phyloP scores from a whole-genome alignment of 2,113 vertebrate genomes.

The Mohoua ochrocephala region DNA sequence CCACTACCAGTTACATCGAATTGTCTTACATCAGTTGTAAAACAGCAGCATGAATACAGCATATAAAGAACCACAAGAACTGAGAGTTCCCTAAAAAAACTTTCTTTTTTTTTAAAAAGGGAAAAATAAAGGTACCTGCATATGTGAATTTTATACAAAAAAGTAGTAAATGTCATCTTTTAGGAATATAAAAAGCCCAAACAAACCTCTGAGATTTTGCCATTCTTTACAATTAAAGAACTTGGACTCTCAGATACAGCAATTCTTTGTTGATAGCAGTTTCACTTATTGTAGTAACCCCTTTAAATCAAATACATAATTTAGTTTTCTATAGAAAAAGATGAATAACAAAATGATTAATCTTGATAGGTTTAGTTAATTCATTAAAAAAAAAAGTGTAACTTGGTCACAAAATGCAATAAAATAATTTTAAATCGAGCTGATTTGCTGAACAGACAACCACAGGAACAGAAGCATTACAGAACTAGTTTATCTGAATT shows the following conservation, averaged over 20 bases:
- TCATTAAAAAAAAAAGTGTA: not conserved
- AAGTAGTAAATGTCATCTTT: not conserved
- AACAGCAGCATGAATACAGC: not conserved
- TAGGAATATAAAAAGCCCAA: not conserved
- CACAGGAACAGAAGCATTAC: not conserved
- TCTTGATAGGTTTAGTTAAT: not conserved
- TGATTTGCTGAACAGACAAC: not conserved
- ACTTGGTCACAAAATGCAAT: not conserved
- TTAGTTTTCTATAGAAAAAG: not conserved
- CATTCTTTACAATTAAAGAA: not conserved
- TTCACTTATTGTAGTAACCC: not conserved
- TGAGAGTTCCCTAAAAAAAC: not conserved
- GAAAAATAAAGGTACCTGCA: accelerated
- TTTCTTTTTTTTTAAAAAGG: accelerated
- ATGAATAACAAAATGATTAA: not conserved
- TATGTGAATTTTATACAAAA: not conserved
- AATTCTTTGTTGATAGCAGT: not conserved
- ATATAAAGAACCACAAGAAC: not conserved
- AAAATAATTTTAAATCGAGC: not conserved
- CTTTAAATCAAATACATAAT: not conserved
- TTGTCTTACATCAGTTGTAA: not conserved
- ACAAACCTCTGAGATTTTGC: not conserved
- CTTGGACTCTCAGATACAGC: not conserved
- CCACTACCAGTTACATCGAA: not conserved
- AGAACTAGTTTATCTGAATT: not conserved